A percentile compares a stretch with the other conserved stretches of the same genome.
These are phyloP conservation scores for Erebia aethiops DNA, from an alignment of 2,888 invertebrate genomes.

Conservation along the genomic window DNA sequence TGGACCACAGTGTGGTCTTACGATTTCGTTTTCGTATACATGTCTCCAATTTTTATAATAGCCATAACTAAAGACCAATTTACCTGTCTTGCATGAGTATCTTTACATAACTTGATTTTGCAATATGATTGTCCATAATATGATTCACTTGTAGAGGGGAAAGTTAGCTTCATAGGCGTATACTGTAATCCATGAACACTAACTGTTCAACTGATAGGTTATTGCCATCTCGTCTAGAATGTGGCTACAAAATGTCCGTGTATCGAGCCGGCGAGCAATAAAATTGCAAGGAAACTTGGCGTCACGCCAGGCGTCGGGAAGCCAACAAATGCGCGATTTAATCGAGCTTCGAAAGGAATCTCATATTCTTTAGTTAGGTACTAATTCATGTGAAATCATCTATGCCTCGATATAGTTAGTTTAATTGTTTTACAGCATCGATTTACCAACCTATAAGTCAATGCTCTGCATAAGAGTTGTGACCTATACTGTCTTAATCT, in stretches of 20 bases:
- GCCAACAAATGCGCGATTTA: constrained; percentile 52
- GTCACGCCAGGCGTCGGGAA: constrained; percentile 56
- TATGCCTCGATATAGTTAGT: constrained; percentile 37
- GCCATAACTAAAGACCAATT: not conserved
- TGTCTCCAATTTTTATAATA: not conserved
- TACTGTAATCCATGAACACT: constrained; percentile 41
- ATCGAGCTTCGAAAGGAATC: constrained; percentile 68
- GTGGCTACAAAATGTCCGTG: constrained; percentile 64
- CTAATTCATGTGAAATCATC: constrained; percentile 40
- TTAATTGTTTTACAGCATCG: no score
- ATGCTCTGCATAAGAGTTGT: no score
- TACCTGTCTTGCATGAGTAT: constrained; percentile 5
- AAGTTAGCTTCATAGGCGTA: constrained; percentile 16
- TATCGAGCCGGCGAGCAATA: constrained; percentile 61
- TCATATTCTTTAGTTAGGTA: constrained; percentile 68
- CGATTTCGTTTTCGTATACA: not conserved
- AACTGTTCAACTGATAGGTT: constrained; percentile 64
- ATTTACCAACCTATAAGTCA: no score
- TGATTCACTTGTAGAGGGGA: constrained; percentile 11
- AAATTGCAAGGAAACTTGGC: constrained; percentile 76
- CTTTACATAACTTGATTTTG: constrained; percentile 15
- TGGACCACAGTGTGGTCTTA: not conserved
- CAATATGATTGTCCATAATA: constrained; percentile 7
- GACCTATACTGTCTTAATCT: constrained; percentile 20
- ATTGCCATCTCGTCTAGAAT: constrained; percentile 70